Evolutionary conservation across 2,113 vertebrate species (phyloP), one percentile per base, ranked within the genome.

Genomic region (Oryzias javanicus): DNA sequence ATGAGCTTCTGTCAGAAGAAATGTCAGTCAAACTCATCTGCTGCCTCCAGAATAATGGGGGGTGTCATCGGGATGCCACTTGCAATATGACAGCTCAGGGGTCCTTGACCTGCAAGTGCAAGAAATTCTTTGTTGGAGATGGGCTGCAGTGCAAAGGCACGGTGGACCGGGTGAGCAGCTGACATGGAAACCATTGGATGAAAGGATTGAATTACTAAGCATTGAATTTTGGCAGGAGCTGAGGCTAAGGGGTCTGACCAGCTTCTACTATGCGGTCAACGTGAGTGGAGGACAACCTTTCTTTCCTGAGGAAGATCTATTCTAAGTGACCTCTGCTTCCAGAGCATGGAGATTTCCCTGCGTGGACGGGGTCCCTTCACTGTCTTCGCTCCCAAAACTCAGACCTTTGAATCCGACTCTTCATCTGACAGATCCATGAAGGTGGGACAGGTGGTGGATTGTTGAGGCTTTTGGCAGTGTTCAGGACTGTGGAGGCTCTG

Each of bases 281-380:
- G 95, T 97, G 89, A 74, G 81, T 74, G 62, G 35, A 18, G 10
- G 4, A 0, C 0, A 4, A 1, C 4, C 15, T 0, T 17, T 57
- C 40, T 16, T 47, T 24, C 4, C 3, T 50, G 17, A 0, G 10
- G 16, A 44, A 4, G 13, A 5, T 1, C 1, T 15, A 7, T 16
- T 60, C 47, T 57, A 25, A 0, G 4, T 24, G 1, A 18, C 12
- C 56, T 74, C n/a, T 79, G 14, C 3, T 82, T 72, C 16, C 86
- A 98, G 96, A 42, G 67, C 0, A 45, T 66, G 6, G 64, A 66
- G 0, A n/a, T 95, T 13, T 78, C 49, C 15, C 48, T 98, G 25
- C 14, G 55, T 1, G 87, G 89, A 0, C 68, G 88, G 0, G 97
- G 96, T 0, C 94, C 96, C 0, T 98, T 95, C 89, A 99, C 96